Base-by-base conservation (phyloP, 2,888 invertebrate genomes). In the Scaptomyza flava region DNA sequence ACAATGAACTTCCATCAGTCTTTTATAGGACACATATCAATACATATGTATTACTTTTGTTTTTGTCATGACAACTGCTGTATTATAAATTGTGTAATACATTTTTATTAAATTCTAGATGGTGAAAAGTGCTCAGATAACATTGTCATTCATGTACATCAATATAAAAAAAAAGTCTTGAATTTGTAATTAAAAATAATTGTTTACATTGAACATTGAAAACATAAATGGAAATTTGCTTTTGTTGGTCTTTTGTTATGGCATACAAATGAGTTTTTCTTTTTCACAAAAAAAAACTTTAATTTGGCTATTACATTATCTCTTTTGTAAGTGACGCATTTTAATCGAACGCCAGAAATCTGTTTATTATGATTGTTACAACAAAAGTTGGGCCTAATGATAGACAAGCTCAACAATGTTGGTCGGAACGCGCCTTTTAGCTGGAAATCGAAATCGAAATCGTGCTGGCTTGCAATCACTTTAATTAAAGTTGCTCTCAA, bases 401-500 rank as follows among this genome's bases (percentile, higher is more conserved):
- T 74, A 85, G 75, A 53, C 62, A 62, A 33, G 47, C 45, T 60
- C 52, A 34, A 56, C 53, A 73, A 78, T 77, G 67, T 52, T 38
- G 69, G 61, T 30, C 56, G 30, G 46, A 59, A 23, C 57, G 47
- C 63, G 65, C 65, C 73, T 78, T 67, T 72, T 72, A 71, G 72
- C 64, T 77, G 77, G 68, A 64, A 23, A 23, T 23, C 27, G 27
- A 27, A 72, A 69, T 73, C 59, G 64, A 86, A 85, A 80, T 77
- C 88, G 83, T 85, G 87, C 85, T 60, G 59, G 38, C 50, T 12
- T 23, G 77, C 83, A 73, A 82, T 77, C 83, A 68, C 68, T 80
- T 87, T 82, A 82, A 82, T 87, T 82, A 82, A 73, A 80, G 83
- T 82, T 71, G 53, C 17, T 68, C 73, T 69, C 72, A 66, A 66